Evolutionary conservation across 1,140 invertebrate genomes (phyloP).

Genomic region (Drosophila erecta): DNA sequence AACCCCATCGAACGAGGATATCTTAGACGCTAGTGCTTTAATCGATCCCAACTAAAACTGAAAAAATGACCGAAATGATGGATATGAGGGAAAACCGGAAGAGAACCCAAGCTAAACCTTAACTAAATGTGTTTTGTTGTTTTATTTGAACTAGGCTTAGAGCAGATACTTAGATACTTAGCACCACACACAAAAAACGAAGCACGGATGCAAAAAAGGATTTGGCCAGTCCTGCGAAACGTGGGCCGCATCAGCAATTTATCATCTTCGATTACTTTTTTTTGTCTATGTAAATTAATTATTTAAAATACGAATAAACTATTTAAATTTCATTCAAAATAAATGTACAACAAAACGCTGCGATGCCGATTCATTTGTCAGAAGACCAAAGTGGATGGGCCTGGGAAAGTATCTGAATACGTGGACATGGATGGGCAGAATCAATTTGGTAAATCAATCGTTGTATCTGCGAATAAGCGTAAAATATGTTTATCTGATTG

Average conservation of each 20-base stretch:
- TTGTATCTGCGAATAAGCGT: slow-evolving; percentile 52
- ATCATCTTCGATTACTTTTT: slow-evolving; percentile 62
- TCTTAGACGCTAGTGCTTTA: slow-evolving; percentile 63
- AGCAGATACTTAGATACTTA: slow-evolving; percentile 51
- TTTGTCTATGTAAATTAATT: slow-evolving; percentile 71
- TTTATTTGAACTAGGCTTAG: slow-evolving; percentile 55
- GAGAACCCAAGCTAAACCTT: slow-evolving; percentile 22
- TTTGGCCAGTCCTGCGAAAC: slow-evolving; percentile 22
- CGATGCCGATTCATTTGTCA: slow-evolving; percentile 11
- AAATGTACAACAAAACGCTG: slow-evolving; percentile 66
- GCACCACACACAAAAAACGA: slow-evolving; percentile 12
- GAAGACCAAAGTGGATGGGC: background rate
- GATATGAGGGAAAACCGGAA: background rate
- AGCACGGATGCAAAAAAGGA: background rate
- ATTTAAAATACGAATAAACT: slow-evolving; percentile 68
- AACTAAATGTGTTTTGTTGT: slow-evolving; percentile 50
- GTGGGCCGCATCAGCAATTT: slow-evolving; percentile 33
- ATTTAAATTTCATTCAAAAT: slow-evolving; percentile 79
- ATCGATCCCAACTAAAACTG: slow-evolving; percentile 25
- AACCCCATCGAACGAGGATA: slow-evolving; percentile 35
- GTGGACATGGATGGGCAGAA: slow-evolving; percentile 7
- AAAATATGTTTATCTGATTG: slow-evolving; percentile 60
- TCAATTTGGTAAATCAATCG: slow-evolving; percentile 42
- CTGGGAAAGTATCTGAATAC: too few relatives aligned
- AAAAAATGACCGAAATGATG: background rate